Evolutionary conservation across 2,113 vertebrate species (phyloP), one percentile per base, ranked within the genome.

Genomic region (Lasiurus cinereus): DNA sequence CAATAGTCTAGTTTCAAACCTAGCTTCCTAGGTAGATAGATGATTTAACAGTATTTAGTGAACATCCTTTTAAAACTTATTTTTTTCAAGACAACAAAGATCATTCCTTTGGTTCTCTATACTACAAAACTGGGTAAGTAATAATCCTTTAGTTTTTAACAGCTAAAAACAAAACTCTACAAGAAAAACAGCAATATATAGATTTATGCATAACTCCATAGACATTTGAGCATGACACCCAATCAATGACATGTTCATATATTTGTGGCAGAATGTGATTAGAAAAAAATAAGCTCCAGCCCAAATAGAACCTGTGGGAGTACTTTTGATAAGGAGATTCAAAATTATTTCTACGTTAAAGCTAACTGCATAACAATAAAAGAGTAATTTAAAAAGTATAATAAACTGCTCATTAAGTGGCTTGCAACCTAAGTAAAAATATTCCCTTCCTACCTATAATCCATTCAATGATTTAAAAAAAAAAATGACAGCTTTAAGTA

Each of bases 21-120:
- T 29, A 66, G 80, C 82, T 96, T 72, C 67, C 73, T 87, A 92
- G 78, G 95, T 93, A 86, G 69, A 91, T 93, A 73, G 66, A 76
- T 67, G 93, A 48, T 72, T 95, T 91, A 70, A 93, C 67, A 93
- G n/a, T 97, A 97, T 94, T 92, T 96, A 95, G 85, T 91, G 50
- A 95, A 96, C 82, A 97, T 79, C 73, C 94, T 96, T 92, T 90
- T 73, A 79, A 82, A 84, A 97, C 52, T 93, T 95, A 94, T 84
- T 90, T 96, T 96, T 96, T 83, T 97, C 86, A 94, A 36, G 88
- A 96, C 89, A 98, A 79, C 70, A 95, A 97, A 97, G 82, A 97
- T 86, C 64, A 97, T 70, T 95, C 86, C 27, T 74, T 94, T 96
- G 82, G 95, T 89, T 87, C 83, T 96, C 96, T 95, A 92, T 92